A percentile compares a stretch with the other conserved stretches of the same genome.
These are phyloP conservation scores for Lochmaea capreae DNA, from an alignment of 2,888 invertebrate genomes.

Conservation along the genomic window DNA sequence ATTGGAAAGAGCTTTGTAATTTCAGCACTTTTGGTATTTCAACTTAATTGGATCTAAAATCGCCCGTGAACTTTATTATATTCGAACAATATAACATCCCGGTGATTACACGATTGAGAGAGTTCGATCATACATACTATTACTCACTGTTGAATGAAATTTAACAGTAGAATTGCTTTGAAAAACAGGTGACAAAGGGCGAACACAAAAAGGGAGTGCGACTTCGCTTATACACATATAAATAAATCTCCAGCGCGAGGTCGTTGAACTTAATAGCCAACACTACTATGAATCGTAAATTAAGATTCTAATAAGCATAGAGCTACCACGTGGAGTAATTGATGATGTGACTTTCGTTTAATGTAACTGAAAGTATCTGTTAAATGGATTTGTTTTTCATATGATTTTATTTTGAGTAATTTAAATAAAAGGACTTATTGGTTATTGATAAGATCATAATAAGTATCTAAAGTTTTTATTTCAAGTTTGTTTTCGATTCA, in stretches of 20 bases:
- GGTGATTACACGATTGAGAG: not conserved
- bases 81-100: not conserved
- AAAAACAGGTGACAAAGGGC: slow-evolving; percentile 37
- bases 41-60: too few species aligned
- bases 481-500: too few species aligned
- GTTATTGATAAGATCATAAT: too few species aligned
- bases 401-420: not conserved
- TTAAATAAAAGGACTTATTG: too few species aligned
- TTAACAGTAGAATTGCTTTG: slow-evolving; percentile 32
- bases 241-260: slow-evolving; percentile 18
- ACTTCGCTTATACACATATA: slow-evolving; percentile 14
- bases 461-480: too few species aligned
- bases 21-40: too few species aligned
- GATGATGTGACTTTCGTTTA: slow-evolving; percentile 3
- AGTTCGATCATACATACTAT: slow-evolving; percentile 1
- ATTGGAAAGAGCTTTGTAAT: too few species aligned
- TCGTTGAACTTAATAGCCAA: slow-evolving; percentile 19
- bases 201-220: slow-evolving; percentile 21
- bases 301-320: slow-evolving; percentile 9
- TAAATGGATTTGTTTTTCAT: not conserved
- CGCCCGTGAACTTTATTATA: not conserved
- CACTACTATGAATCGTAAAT: slow-evolving; percentile 16
- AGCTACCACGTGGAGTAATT: slow-evolving; percentile 17
- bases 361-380: not conserved
- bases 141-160: slow-evolving; percentile 31